Evolutionary conservation across 2,888 invertebrate species (phyloP).

Genomic region (Sthenelais limicola): DNA sequence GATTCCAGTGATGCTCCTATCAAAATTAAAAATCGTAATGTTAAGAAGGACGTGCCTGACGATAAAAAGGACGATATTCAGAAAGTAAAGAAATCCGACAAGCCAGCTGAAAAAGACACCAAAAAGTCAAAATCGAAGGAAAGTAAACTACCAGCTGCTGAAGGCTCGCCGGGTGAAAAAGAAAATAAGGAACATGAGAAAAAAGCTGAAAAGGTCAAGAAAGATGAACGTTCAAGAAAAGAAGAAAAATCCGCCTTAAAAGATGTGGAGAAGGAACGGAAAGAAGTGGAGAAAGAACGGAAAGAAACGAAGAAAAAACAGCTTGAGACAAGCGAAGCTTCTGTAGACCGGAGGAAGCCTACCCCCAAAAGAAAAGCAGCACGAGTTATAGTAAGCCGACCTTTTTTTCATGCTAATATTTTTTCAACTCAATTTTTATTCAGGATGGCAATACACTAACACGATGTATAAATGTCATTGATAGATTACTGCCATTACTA

Average conservation of each 20-base stretch:
- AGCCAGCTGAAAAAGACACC: constrained; percentile 1
- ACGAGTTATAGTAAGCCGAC: no score
- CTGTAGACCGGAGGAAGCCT: no score
- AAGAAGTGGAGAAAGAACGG: constrained; percentile 1
- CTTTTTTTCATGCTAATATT: no score
- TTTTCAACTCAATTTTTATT: no score
- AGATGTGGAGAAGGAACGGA: not conserved
- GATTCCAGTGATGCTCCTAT: constrained; percentile 1
- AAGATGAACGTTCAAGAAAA: not conserved
- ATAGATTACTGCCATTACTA: no score
- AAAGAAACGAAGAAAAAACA: no score
- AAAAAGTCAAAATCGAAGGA: constrained; percentile 2
- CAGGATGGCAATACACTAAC: no score
- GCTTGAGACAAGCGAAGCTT: no score
- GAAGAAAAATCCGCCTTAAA: constrained; percentile 13
- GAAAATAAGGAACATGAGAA: constrained; percentile 9
- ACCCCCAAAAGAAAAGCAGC: no score
- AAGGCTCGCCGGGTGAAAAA: constrained; percentile 16
- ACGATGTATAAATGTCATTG: no score
- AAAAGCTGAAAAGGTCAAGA: constrained; percentile 1
- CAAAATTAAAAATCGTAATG: constrained; percentile 6
- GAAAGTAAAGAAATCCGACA: not conserved
- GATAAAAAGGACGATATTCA: not conserved
- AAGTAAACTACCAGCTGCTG: not conserved
- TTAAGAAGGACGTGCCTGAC: not conserved